phyloP scores from a whole-genome alignment of 2,888 invertebrate species.

The Drosophila longiperda region DNA sequence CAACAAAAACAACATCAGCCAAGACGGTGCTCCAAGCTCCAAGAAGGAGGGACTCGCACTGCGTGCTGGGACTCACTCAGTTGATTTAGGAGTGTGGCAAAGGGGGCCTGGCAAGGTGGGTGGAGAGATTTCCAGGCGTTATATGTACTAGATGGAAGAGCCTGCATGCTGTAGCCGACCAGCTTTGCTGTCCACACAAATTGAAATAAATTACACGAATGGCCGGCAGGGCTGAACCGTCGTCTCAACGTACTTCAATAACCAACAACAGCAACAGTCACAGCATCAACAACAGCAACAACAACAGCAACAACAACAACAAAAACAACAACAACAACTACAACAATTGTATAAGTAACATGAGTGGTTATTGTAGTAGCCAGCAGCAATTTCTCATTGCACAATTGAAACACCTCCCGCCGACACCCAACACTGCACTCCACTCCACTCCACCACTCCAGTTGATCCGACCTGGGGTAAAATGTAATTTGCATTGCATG shows the following conservation, averaged over 20 bases:
- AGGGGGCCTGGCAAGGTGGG: slow-evolving; percentile 1
- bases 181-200: slow-evolving; percentile 77
- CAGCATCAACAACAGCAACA: slow-evolving; percentile 13
- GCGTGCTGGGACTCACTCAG: slow-evolving; percentile 24
- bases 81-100: slow-evolving; percentile 72
- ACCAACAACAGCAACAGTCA: slow-evolving; percentile 41
- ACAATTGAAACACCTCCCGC: slow-evolving; percentile 54
- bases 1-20: slow-evolving; percentile 15
- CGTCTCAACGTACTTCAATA: slow-evolving; percentile 59
- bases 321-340: slow-evolving; percentile 14
- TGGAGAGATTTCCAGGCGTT: slow-evolving; percentile 23
- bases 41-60: slow-evolving; percentile 9
- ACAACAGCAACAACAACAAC: slow-evolving; percentile 12
- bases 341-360: slow-evolving; percentile 28
- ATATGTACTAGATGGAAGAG: slow-evolving; percentile 77
- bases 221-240: slow-evolving; percentile 59
- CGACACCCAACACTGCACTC: too few relatives aligned
- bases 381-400: slow-evolving; percentile 42
- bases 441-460: background rate
- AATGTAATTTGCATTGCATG: slow-evolving; percentile 73
- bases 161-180: slow-evolving; percentile 56
- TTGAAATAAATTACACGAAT: slow-evolving; percentile 79
- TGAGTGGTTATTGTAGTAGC: slow-evolving; percentile 70
- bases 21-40: slow-evolving; percentile 60
- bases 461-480: background rate